A percentile compares a stretch with the other conserved stretches of the same genome.
These are phyloP conservation scores for Dipodomys spectabilis DNA, from an alignment of 2,113 vertebrate genomes.

Conservation along the genomic window DNA sequence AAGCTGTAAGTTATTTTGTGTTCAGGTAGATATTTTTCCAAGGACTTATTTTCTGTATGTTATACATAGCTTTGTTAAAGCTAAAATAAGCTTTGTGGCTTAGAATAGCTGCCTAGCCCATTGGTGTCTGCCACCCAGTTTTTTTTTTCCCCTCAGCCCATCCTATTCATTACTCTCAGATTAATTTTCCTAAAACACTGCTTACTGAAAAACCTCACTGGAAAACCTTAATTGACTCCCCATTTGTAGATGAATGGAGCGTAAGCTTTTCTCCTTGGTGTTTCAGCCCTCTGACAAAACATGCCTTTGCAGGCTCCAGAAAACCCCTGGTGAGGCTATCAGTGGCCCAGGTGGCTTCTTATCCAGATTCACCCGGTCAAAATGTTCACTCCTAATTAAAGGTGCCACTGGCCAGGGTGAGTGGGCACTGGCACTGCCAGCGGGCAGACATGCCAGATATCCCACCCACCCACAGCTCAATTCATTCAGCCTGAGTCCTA, in stretches of 20 bases:
- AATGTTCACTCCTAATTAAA: background rate
- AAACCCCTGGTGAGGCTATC: background rate
- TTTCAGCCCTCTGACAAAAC: background rate
- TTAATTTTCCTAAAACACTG: slow-evolving; percentile 65
- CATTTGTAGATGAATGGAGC: slow-evolving; percentile 42
- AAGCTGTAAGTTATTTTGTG: slow-evolving; percentile 35
- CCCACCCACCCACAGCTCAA: background rate
- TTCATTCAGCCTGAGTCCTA: background rate
- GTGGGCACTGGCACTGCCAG: background rate
- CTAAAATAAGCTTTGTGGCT: slow-evolving; percentile 63
- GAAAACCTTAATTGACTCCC: slow-evolving; percentile 53
- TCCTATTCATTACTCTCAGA: slow-evolving; percentile 65
- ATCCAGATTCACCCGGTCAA: background rate
- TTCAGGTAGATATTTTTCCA: slow-evolving; percentile 51
- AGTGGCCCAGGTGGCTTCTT: rapidly evolving
- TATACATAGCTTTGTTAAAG: slow-evolving; percentile 49
- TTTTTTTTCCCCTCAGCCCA: slow-evolving; percentile 22
- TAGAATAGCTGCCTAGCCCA: slow-evolving; percentile 49
- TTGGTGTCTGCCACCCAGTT: slow-evolving; percentile 12
- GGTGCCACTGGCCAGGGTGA: background rate
- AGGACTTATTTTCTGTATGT: slow-evolving; percentile 50
- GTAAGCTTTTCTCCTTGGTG: slow-evolving; percentile 48
- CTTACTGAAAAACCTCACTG: slow-evolving; percentile 57
- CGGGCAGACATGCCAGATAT: background rate
- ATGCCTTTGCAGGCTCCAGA: background rate